Percentiles rank a stretch among this genome's conserved stretches.
Conservation (phyloP, 2,888 invertebrate species). For the Chouioia cunea region DNA sequence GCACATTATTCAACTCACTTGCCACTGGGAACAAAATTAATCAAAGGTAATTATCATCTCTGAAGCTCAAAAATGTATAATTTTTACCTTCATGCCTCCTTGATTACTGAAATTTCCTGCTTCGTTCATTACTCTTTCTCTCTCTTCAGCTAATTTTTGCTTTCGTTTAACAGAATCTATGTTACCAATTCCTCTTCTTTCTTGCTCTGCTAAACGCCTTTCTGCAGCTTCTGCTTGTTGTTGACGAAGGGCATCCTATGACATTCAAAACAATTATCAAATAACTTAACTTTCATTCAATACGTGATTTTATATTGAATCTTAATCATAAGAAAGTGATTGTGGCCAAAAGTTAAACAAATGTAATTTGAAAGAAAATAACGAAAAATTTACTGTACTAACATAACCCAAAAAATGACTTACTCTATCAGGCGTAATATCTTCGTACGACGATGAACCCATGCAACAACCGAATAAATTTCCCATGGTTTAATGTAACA, state of each 20-base stretch:
- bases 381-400: not conserved
- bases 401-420: constrained; percentile 54
- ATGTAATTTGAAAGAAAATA: not conserved
- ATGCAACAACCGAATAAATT: constrained; percentile 72
- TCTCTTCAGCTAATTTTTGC: constrained; percentile 73
- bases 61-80: constrained; percentile 2
- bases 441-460: constrained; percentile 71
- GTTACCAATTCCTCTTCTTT: constrained; percentile 76
- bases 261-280: constrained; percentile 16
- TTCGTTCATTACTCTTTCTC: constrained; percentile 73
- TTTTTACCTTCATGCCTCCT: constrained; percentile 56
- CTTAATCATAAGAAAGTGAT: not conserved
- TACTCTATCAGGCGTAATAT: constrained; percentile 74
- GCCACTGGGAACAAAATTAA: constrained; percentile 57
- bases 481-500: constrained; percentile 49
- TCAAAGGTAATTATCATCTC: not conserved
- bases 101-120: constrained; percentile 59
- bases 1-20: constrained; percentile 53
- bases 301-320: constrained; percentile 1
- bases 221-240: constrained; percentile 80
- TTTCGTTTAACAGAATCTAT: constrained; percentile 73
- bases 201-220: constrained; percentile 73
- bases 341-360: not conserved
- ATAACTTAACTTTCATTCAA: not conserved
- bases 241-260: constrained; percentile 75